These are phyloP conservation scores for Amiota communis DNA, from an alignment of 2,888 invertebrate species.

Conservation along the genomic window DNA sequence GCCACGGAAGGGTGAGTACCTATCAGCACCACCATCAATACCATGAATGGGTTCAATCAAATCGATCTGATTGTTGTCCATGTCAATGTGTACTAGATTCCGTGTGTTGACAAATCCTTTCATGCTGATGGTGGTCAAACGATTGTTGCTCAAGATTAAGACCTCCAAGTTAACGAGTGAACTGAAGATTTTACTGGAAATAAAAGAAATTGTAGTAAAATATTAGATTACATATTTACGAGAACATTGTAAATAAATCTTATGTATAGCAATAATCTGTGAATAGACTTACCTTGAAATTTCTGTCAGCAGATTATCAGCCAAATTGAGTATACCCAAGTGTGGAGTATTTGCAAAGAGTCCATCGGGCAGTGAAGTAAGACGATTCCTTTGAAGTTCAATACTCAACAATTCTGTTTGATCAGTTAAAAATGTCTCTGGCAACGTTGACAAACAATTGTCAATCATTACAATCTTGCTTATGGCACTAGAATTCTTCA, in stretches of 20 bases:
- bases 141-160: conserved; percentile 76
- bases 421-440: conserved; percentile 78
- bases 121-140: conserved; percentile 69
- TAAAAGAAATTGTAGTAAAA: conserved; percentile 3
- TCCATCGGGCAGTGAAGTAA: conserved; percentile 76
- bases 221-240: too few species aligned
- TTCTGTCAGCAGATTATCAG: conserved; percentile 77
- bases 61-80: conserved; percentile 76
- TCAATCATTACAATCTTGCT: conserved; percentile 77
- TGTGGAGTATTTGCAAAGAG: conserved; percentile 77
- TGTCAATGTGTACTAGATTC: conserved; percentile 74
- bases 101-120: conserved; percentile 75
- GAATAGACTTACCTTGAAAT: conserved; percentile 75
- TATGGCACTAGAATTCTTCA: conserved; percentile 77
- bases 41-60: conserved; percentile 65
- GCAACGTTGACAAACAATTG: conserved; percentile 77
- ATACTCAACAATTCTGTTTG: conserved; percentile 78
- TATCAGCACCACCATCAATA: conserved; percentile 38
- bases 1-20: conserved; percentile 77
- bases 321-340: conserved; percentile 78
- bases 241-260: too few species aligned
- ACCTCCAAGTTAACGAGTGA: conserved; percentile 71
- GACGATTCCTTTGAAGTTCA: conserved; percentile 79
- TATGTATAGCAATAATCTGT: too few species aligned
- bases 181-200: conserved; percentile 33